Evolutionary conservation across 2,797 vertebrate species (phyloP).

Genomic region (Cirrhinus molitorella): DNA sequence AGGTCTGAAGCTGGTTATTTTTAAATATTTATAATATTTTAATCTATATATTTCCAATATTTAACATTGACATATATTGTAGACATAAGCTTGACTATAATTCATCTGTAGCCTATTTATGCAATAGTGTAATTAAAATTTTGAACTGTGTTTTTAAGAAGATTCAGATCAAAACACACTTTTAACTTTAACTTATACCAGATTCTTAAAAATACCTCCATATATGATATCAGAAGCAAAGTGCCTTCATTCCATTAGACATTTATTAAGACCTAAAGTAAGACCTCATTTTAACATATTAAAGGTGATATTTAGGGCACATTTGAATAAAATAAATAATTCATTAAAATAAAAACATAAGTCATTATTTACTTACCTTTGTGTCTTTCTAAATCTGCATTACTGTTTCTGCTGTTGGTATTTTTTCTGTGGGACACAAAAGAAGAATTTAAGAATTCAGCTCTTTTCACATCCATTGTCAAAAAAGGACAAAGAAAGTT

Average conservation of each 20-base stretch:
- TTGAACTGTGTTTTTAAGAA: too few species aligned
- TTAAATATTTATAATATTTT: neutral
- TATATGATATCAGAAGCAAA: neutral
- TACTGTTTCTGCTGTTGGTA: neutral
- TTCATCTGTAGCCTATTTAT: neutral
- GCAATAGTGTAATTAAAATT: neutral
- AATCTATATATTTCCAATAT: neutral
- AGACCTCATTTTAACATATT: neutral
- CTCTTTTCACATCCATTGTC: neutral
- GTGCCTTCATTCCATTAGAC: neutral
- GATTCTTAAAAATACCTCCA: neutral
- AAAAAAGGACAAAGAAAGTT: neutral
- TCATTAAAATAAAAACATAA: neutral
- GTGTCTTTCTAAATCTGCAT: neutral
- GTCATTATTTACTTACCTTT: neutral
- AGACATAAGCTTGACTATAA: neutral
- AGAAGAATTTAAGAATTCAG: neutral
- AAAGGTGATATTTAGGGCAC: neutral
- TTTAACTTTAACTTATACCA: neutral
- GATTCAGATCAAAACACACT: too few species aligned
- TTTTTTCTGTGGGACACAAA: neutral
- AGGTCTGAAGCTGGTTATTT: neutral
- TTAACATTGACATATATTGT: neutral
- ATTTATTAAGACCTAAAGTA: neutral
- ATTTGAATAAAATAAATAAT: neutral